phyloP scores from a whole-genome alignment of 1,140 invertebrate species.

The Sminthurinus signatus region DNA sequence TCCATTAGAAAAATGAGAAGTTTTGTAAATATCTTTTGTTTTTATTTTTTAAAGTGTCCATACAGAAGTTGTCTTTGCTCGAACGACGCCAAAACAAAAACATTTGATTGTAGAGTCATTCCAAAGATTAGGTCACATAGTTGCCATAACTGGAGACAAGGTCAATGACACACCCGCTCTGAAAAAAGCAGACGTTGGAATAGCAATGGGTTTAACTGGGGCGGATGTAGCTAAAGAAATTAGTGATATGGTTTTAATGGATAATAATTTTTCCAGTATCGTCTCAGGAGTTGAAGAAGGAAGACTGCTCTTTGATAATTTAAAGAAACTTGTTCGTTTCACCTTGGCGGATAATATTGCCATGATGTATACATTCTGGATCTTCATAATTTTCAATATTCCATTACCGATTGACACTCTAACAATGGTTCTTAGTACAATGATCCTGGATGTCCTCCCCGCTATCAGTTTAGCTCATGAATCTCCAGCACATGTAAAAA shows the following conservation, averaged over 20 bases:
- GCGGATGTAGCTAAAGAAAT: constrained; percentile 58
- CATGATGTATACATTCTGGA: constrained; percentile 41
- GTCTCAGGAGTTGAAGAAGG: constrained; percentile 57
- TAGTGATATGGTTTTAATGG: constrained; percentile 60
- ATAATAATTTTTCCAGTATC: constrained; percentile 57
- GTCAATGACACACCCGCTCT: constrained; percentile 76
- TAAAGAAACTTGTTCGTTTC: constrained; percentile 58
- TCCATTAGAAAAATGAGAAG: too few species aligned
- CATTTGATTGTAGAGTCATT: constrained; percentile 75
- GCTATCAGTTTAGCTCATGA: constrained; percentile 55
- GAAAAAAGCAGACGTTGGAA: constrained; percentile 68
- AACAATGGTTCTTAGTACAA: constrained; percentile 30
- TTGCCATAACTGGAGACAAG: constrained; percentile 68
- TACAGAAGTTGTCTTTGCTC: constrained; percentile 70
- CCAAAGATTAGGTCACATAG: constrained; percentile 65
- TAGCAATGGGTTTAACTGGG: constrained; percentile 47
- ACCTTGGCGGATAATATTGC: constrained; percentile 54
- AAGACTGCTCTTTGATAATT: constrained; percentile 58
- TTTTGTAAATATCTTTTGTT: too few species aligned
- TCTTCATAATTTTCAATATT: constrained; percentile 42
- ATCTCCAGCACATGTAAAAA: constrained; percentile 58
- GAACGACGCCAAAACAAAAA: constrained; percentile 73
- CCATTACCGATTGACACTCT: constrained; percentile 29
- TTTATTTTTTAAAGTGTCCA: too few species aligned
- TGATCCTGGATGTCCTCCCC: constrained; percentile 27